phyloP scores from a whole-genome alignment of 2,888 invertebrate genomes.

The Chymomyza caudatula region DNA sequence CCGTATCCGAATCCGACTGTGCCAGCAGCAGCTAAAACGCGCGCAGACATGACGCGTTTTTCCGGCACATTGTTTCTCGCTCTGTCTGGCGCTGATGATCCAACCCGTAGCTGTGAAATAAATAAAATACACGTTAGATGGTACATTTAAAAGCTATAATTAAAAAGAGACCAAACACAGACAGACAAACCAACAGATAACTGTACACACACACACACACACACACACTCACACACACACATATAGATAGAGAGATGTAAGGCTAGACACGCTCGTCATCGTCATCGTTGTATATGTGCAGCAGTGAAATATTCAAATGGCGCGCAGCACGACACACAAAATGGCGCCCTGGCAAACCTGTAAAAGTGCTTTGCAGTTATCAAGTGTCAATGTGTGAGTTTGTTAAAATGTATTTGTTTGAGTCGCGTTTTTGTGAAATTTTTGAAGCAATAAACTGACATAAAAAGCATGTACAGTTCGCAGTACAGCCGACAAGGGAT shows the following conservation, averaged over 20 bases:
- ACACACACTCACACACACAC: too few relatives aligned
- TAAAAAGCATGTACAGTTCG: constrained; percentile 25
- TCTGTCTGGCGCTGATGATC: constrained; percentile 43
- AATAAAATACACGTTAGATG: constrained; percentile 71
- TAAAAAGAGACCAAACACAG: constrained; percentile 56
- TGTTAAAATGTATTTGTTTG: constrained; percentile 47
- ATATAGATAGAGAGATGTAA: constrained; percentile 20
- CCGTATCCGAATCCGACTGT: not conserved
- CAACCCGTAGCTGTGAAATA: constrained; percentile 71
- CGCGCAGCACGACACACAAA: constrained; percentile 56
- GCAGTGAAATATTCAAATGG: constrained; percentile 62
- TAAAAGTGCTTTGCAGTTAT: constrained; percentile 34
- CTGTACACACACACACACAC: too few relatives aligned
- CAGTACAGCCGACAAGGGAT: constrained; percentile 50
- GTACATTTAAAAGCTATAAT: constrained; percentile 70
- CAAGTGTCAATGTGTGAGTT: constrained; percentile 8
- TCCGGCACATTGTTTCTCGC: constrained; percentile 62
- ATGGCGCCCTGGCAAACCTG: constrained; percentile 59
- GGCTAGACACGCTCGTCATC: constrained; percentile 45
- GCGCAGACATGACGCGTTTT: constrained; percentile 56
- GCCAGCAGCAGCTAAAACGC: too few relatives aligned
- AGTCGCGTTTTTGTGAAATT: constrained; percentile 39
- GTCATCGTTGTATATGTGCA: not conserved
- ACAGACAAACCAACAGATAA: constrained; percentile 33
- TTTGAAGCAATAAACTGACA: constrained; percentile 45